These are phyloP conservation scores for Sphecodes monilicornis DNA, from an alignment of 2,888 invertebrate species.

Conservation along the genomic window DNA sequence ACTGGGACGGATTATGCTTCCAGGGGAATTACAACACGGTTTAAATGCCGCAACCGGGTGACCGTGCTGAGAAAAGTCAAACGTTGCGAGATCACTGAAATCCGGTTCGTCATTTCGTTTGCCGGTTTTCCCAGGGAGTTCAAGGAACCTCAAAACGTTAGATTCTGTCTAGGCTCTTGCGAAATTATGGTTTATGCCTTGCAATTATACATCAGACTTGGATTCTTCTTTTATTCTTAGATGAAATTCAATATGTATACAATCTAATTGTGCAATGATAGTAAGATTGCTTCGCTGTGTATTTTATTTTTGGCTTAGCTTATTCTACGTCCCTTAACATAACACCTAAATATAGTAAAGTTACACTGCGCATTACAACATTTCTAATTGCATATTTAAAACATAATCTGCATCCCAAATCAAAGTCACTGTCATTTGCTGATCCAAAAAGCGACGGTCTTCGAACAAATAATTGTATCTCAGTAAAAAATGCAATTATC, in stretches of 20 bases:
- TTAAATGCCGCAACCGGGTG: conserved; percentile 59
- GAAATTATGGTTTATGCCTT: neutral
- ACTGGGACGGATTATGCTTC: conserved; percentile 59
- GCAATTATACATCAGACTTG: neutral
- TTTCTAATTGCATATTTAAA: too few relatives aligned
- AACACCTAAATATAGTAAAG: too few relatives aligned
- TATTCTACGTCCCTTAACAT: too few relatives aligned
- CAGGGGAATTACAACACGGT: conserved; percentile 62
- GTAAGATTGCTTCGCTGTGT: too few relatives aligned
- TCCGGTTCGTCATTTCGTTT: conserved; percentile 28
- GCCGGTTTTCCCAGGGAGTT: conserved; percentile 32
- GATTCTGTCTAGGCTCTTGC: neutral
- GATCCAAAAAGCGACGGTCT: too few relatives aligned
- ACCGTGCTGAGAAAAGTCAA: conserved; percentile 56
- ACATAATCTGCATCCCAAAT: too few relatives aligned
- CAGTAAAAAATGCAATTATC: too few relatives aligned
- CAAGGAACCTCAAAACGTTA: neutral
- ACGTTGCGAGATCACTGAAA: conserved; percentile 48
- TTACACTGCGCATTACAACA: too few relatives aligned
- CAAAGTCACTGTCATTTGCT: too few relatives aligned
- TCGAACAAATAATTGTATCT: too few relatives aligned
- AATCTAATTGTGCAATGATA: neutral
- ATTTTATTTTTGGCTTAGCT: too few relatives aligned
- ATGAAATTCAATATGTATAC: neutral
- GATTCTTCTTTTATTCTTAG: neutral